Conservation (phyloP, 2,888 invertebrate genomes). For the Drosophila anomelani region DNA sequence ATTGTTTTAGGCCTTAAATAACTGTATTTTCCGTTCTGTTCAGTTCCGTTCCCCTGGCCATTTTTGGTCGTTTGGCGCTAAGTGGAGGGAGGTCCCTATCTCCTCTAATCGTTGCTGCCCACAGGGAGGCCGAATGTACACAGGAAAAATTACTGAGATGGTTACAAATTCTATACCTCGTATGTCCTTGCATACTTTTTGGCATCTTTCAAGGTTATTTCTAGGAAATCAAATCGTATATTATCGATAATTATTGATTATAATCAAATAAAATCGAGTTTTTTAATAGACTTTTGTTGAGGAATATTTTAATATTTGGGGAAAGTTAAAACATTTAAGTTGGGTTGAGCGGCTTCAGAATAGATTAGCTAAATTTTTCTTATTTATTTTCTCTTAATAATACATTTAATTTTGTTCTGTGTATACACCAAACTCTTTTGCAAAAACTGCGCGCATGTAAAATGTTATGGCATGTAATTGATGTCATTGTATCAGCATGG, state of each 20-base stretch:
- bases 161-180: background rate
- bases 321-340: no score
- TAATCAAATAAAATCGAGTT: no score
- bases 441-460: constrained; percentile 61
- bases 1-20: constrained; percentile 73
- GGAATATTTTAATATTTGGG: no score
- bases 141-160: background rate
- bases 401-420: background rate
- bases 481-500: constrained; percentile 55
- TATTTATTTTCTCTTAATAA: no score
- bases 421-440: constrained; percentile 13
- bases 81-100: constrained; percentile 46
- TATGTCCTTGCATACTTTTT: no score
- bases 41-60: constrained; percentile 20
- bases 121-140: background rate
- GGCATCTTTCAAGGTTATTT: no score
- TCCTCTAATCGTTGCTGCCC: background rate
- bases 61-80: constrained; percentile 48
- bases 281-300: no score
- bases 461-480: constrained; percentile 66
- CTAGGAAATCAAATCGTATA: no score
- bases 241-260: no score
- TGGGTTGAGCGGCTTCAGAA: no score
- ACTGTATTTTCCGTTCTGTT: constrained; percentile 56
- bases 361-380: no score